phyloP scores from a whole-genome alignment of 1,140 invertebrate genomes.

The Panulirus ornatus region DNA sequence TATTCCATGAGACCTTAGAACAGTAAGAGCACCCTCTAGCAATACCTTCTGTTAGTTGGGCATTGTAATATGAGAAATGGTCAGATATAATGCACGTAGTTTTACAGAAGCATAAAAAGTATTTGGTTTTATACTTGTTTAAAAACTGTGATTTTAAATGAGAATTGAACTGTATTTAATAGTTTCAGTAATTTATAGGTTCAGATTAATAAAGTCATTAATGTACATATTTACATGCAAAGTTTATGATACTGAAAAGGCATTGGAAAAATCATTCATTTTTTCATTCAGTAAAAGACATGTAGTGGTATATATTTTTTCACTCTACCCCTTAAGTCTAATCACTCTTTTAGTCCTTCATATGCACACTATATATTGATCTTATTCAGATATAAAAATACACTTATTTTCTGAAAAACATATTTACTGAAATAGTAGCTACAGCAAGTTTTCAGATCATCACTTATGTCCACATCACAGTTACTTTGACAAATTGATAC shows the following conservation, averaged over 20 bases:
- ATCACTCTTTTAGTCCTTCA: too few species aligned
- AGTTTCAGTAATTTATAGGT: not conserved
- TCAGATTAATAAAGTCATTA: not conserved
- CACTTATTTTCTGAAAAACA: not conserved
- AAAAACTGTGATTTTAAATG: not conserved
- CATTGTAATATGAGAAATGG: not conserved
- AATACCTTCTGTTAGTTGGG: not conserved
- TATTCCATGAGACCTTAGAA: not conserved
- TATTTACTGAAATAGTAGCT: not conserved
- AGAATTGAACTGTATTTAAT: not conserved
- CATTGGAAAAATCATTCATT: not conserved
- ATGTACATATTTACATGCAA: not conserved
- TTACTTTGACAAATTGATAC: not conserved
- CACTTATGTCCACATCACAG: not conserved
- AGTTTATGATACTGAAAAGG: not conserved
- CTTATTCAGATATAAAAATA: not conserved
- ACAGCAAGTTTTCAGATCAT: not conserved
- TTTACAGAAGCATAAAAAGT: not conserved
- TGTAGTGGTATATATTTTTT: not conserved
- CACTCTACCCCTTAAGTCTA: too few species aligned
- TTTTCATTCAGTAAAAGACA: not conserved
- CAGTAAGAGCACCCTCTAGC: not conserved
- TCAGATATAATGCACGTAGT: not conserved
- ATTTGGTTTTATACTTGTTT: not conserved
- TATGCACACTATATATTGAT: not conserved